Evolutionary conservation across 2,888 invertebrate genomes (phyloP).

Genomic region (Portevinia maculata): DNA sequence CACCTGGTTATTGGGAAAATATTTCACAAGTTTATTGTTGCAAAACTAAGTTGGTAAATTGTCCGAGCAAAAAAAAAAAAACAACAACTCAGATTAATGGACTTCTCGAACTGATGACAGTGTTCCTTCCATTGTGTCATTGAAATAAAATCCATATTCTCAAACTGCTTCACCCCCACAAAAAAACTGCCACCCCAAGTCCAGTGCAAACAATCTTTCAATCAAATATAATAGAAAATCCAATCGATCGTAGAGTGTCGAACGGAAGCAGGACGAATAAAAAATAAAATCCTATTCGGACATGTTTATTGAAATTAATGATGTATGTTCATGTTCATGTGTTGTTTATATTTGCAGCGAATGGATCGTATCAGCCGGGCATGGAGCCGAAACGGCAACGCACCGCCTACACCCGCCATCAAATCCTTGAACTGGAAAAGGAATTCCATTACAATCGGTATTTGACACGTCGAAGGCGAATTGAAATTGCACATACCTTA

Average conservation of each 20-base stretch:
- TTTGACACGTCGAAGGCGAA: conserved; percentile 95
- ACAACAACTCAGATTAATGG: conserved; percentile 74
- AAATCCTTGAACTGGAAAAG: conserved; percentile 98
- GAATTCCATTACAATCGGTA: conserved; percentile 99
- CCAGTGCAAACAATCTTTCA: conserved; percentile 66
- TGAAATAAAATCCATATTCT: conserved; percentile 61
- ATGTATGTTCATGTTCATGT: too few species aligned
- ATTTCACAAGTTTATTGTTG: conserved; percentile 29
- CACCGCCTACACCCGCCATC: conserved; percentile 98
- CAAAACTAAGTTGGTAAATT: conserved; percentile 28
- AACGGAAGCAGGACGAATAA: conserved; percentile 31
- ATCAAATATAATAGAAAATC: conserved; percentile 59
- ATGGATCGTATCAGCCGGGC: conserved; percentile 93
- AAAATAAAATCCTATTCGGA: conserved; percentile 31
- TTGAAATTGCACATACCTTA: conserved; percentile 98
- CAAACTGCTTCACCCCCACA: conserved; percentile 3
- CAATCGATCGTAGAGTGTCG: conserved; percentile 58
- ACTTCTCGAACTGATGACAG: conserved; percentile 76
- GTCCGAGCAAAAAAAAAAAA: not conserved
- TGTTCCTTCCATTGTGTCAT: conserved; percentile 73
- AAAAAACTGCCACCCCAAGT: not conserved
- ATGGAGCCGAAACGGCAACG: conserved; percentile 98
- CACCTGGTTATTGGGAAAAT: conserved; percentile 59
- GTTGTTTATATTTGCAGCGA: conserved; percentile 87
- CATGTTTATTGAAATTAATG: conserved; percentile 68